phyloP scores from a whole-genome alignment of 2,797 vertebrate species.

The Zalophus californianus region DNA sequence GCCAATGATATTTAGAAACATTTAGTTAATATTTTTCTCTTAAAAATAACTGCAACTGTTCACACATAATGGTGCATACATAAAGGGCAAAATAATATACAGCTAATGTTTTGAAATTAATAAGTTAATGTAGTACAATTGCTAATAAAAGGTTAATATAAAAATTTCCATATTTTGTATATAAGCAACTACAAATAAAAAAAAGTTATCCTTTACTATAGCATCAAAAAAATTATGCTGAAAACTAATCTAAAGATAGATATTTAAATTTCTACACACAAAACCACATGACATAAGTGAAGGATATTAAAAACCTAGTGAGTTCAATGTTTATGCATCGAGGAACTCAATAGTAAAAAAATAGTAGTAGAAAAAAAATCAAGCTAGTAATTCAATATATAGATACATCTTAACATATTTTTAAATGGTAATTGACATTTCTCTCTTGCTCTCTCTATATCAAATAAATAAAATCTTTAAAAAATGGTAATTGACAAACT shows the following conservation, averaged over 20 bases:
- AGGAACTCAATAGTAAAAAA: neutral
- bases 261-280: neutral
- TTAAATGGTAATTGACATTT: neutral
- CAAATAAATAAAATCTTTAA: neutral
- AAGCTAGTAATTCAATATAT: neutral
- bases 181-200: neutral
- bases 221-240: neutral
- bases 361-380: neutral
- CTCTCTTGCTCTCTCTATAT: neutral
- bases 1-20: neutral
- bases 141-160: neutral
- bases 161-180: neutral
- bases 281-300: neutral
- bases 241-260: neutral
- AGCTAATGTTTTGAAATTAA: neutral
- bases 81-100: neutral
- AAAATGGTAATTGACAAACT: neutral
- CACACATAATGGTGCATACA: neutral
- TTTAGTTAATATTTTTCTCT: neutral
- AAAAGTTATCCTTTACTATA: neutral
- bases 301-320: neutral
- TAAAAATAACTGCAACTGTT: neutral
- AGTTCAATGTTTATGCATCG: neutral
- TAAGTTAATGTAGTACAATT: neutral
- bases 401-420: neutral